These are phyloP conservation scores for Lipophrys pholis DNA, from an alignment of 2,113 vertebrate genomes.

Conservation along the genomic window DNA sequence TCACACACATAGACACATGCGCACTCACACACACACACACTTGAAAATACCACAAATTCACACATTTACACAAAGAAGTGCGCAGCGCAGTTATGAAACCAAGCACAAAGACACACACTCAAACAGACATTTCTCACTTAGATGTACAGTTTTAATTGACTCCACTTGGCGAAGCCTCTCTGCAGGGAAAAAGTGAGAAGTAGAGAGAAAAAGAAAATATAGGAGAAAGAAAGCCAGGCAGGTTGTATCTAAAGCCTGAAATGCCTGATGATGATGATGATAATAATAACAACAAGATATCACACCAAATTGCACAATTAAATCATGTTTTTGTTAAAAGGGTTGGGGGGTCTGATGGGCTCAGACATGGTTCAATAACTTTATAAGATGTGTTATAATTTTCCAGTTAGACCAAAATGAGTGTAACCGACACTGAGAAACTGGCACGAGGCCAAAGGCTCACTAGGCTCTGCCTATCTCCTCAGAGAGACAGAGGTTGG, in stretches of 20 bases:
- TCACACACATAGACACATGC: slow-evolving; percentile 37
- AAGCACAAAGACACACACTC: slow-evolving; percentile 31
- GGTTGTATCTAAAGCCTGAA: slow-evolving; percentile 47
- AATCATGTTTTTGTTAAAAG: slow-evolving; percentile 10
- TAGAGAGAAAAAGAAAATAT: slow-evolving; percentile 33
- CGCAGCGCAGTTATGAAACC: slow-evolving; percentile 54
- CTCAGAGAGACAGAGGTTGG: slow-evolving; percentile 60
- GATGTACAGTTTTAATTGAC: slow-evolving; percentile 83
- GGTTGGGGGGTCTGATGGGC: slow-evolving; percentile 16
- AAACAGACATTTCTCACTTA: slow-evolving; percentile 71
- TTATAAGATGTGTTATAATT: slow-evolving; percentile 54
- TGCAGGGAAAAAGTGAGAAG: slow-evolving; percentile 64
- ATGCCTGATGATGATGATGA: slow-evolving; percentile 24
- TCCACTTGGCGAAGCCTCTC: slow-evolving; percentile 74
- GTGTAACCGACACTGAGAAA: slow-evolving; percentile 54
- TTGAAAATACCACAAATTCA: slow-evolving; percentile 67
- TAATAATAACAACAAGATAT: background rate
- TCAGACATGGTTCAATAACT: slow-evolving; percentile 23
- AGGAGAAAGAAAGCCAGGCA: slow-evolving; percentile 17
- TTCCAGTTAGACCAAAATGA: slow-evolving; percentile 58
- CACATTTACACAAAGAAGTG: slow-evolving; percentile 66
- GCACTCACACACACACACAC: slow-evolving; percentile 29
- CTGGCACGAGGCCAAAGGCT: slow-evolving; percentile 63
- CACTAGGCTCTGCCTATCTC: slow-evolving; percentile 49
- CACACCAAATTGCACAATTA: slow-evolving; percentile 1